These are phyloP conservation scores for Hypothenemus hampei DNA, from an alignment of 1,140 invertebrate genomes.

Conservation along the genomic window DNA sequence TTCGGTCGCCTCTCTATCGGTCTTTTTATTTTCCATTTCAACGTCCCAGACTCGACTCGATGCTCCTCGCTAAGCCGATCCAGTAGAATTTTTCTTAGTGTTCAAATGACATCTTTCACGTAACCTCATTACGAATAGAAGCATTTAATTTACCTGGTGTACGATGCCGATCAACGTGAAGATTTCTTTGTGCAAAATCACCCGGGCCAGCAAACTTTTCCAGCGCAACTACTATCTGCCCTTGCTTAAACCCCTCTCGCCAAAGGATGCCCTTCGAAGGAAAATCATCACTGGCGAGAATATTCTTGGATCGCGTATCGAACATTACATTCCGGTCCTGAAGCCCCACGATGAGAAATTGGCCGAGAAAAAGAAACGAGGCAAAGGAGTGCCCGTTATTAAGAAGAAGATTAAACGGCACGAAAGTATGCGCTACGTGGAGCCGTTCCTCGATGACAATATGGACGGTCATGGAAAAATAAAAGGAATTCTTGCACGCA, in stretches of 20 bases:
- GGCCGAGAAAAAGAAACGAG: constrained; percentile 48
- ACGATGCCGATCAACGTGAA: constrained; percentile 42
- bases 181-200: constrained; percentile 73
- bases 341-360: constrained; percentile 39
- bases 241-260: constrained; percentile 71
- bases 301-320: constrained; percentile 37
- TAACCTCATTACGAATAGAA: constrained; percentile 13
- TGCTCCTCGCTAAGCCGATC: constrained; percentile 12
- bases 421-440: constrained; percentile 57
- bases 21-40: constrained; percentile 30
- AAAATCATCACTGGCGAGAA: constrained; percentile 48
- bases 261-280: constrained; percentile 66
- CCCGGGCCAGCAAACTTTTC: constrained; percentile 69
- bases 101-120: constrained; percentile 8
- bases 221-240: constrained; percentile 81
- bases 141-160: background rate
- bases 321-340: constrained; percentile 71
- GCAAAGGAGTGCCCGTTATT: constrained; percentile 47
- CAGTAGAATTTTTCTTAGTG: constrained; percentile 12
- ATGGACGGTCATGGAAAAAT: constrained; percentile 55
- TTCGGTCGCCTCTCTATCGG: background rate
- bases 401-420: constrained; percentile 59
- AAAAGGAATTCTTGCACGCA: constrained; percentile 55
- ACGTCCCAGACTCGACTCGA: constrained; percentile 23
- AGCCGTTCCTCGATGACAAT: constrained; percentile 63